Conservation (phyloP, 37 sponge, comb jelly and placozoan species). For the Aplysina aerophoba region DNA sequence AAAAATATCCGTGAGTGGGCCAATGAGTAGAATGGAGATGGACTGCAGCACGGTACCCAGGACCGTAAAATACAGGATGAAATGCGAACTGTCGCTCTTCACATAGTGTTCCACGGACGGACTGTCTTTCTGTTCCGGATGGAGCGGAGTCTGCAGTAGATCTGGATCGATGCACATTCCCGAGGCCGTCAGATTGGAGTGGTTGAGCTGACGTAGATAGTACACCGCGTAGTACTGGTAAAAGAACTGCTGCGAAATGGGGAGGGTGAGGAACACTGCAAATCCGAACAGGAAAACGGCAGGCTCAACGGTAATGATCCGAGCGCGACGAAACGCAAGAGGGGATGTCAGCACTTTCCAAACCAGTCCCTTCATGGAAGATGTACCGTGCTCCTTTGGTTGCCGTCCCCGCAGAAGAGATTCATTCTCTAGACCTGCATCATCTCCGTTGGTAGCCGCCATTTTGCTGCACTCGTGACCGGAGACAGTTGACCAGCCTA, state of each 20-base stretch:
- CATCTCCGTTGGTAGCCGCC: not conserved
- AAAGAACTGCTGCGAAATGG: conserved; percentile 57
- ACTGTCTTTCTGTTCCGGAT: no score
- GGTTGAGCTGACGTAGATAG: not conserved
- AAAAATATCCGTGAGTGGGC: conserved; percentile 51
- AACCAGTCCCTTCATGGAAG: not conserved
- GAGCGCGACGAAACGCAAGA: conserved; percentile 10
- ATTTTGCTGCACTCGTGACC: not conserved
- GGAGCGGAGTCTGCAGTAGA: not conserved
- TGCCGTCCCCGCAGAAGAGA: not conserved
- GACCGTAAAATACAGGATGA: conserved; percentile 19
- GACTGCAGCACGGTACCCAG: not conserved
- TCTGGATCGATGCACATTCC: not conserved
- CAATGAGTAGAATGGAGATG: conserved; percentile 40
- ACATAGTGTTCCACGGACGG: conserved; percentile 12
- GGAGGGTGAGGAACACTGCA: conserved; percentile 35
- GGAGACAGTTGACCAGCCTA: not conserved
- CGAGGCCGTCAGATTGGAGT: not conserved
- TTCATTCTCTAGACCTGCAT: not conserved
- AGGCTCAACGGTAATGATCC: conserved; percentile 60
- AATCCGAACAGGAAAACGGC: conserved; percentile 59
- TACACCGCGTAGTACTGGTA: conserved; percentile 40
- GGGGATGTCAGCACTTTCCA: not conserved
- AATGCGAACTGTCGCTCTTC: conserved; percentile 10
- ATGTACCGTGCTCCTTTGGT: not conserved